Conservation (phyloP, 2,888 invertebrate genomes). For the Microctonus aethiopoides region DNA sequence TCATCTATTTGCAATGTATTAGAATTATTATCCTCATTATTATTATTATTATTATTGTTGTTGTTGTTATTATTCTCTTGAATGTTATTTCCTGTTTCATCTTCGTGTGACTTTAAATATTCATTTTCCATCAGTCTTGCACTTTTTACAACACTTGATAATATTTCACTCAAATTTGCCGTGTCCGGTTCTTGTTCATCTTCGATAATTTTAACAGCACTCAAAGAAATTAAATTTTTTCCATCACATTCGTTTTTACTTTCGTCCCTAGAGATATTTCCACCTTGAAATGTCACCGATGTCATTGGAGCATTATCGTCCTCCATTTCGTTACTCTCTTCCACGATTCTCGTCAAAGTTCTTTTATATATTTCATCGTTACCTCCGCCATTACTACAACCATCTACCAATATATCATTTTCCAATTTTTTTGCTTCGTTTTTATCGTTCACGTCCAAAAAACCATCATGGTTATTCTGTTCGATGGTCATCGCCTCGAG, state of each 20-base stretch:
- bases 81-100: neutral
- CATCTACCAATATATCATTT: neutral
- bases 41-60: too few species aligned
- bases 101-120: neutral
- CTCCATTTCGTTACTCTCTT: slow-evolving; percentile 16
- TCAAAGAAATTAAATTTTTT: neutral
- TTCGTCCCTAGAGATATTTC: neutral
- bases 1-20: too few species aligned
- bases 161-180: slow-evolving; percentile 13
- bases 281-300: neutral
- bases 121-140: slow-evolving; percentile 16
- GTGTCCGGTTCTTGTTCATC: neutral
- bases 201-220: neutral
- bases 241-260: neutral
- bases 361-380: neutral
- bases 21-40: too few species aligned
- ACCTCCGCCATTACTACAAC: too few species aligned
- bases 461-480: neutral
- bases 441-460: slow-evolving; percentile 6
- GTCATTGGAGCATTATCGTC: neutral
- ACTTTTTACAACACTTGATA: slow-evolving; percentile 14
- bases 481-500: slow-evolving; percentile 23
- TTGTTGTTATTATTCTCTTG: neutral
- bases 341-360: slow-evolving; percentile 26
- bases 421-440: neutral